Conservation (phyloP, 30 jellyfish, hydroid and myxozoan genomes). For the Pelagia noctiluca region DNA sequence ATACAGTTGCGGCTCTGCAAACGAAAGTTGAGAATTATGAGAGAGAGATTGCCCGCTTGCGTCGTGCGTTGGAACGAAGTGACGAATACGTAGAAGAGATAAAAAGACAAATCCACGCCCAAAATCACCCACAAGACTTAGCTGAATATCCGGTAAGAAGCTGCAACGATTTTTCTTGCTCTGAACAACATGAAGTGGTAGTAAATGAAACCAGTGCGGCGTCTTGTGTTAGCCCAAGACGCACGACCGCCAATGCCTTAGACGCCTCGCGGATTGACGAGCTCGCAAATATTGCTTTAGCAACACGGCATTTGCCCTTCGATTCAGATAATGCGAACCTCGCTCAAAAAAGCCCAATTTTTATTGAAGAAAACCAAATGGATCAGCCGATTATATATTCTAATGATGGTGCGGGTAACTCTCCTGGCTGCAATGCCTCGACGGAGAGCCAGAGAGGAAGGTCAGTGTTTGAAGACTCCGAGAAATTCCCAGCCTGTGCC, state of each 20-base stretch:
- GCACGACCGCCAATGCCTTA: background rate
- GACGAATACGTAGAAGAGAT: conserved; percentile 90
- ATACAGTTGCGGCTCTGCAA: conserved; percentile 93
- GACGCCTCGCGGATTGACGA: conserved; percentile 43
- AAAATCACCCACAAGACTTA: background rate
- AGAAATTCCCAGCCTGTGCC: conserved; percentile 96
- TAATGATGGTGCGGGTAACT: background rate
- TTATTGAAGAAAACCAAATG: too few species aligned
- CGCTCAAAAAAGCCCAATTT: background rate
- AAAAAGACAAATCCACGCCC: conserved; percentile 31
- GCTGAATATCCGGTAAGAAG: conserved; percentile 2
- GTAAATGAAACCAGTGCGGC: conserved; percentile 10
- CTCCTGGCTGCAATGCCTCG: background rate
- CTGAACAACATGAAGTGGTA: background rate
- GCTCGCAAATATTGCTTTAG: conserved; percentile 60
- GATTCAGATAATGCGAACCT: background rate
- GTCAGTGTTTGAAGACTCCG: conserved; percentile 69
- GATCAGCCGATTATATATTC: background rate
- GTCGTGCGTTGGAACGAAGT: conserved; percentile 87
- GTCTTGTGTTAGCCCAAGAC: conserved; percentile 7
- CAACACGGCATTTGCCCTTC: conserved; percentile 20
- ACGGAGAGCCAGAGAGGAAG: background rate
- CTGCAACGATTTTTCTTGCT: background rate
- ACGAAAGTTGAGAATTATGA: conserved; percentile 92
- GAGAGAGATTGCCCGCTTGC: conserved; percentile 85